Conservation (phyloP, 53 echinoderm and acorn worm species). For the Astropecten irregularis region DNA sequence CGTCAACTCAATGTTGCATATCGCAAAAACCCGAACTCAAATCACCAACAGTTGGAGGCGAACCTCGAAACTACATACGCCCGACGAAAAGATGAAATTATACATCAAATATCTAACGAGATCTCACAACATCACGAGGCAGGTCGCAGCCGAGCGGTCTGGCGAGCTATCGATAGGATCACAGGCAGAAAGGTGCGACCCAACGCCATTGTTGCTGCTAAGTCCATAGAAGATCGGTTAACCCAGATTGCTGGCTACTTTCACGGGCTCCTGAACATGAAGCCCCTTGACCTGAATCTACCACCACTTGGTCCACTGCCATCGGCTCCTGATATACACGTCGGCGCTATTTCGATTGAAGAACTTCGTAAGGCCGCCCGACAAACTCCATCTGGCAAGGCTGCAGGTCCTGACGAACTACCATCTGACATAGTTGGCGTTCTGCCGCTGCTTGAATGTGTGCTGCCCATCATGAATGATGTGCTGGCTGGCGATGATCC, state of each 20-base stretch:
- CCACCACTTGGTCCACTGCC: background rate
- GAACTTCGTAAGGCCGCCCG: conserved; percentile 30
- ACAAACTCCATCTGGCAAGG: conserved; percentile 26
- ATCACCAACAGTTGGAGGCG: conserved; percentile 22
- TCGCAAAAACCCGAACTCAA: conserved; percentile 16
- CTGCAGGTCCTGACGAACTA: conserved; percentile 49
- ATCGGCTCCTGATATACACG: conserved; percentile 17
- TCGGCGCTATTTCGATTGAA: conserved; percentile 2
- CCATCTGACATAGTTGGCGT: background rate
- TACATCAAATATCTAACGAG: conserved; percentile 23
- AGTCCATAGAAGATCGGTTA: conserved; percentile 3
- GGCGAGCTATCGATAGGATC: conserved; percentile 40
- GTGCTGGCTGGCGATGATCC: conserved; percentile 29
- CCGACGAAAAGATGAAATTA: conserved; percentile 12
- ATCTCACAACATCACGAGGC: conserved; percentile 45
- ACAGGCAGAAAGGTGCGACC: conserved; percentile 43
- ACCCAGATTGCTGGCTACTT: conserved; percentile 33
- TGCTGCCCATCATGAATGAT: conserved; percentile 8
- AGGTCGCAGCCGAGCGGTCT: conserved; percentile 24
- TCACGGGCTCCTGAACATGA: conserved; percentile 43
- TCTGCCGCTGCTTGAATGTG: conserved; percentile 4
- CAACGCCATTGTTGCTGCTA: conserved; percentile 25
- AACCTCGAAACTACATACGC: conserved; percentile 19
- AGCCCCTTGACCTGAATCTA: no score
- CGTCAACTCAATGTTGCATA: background rate